Evolutionary conservation across 2,113 vertebrate species (phyloP).

Genomic region (Deroptyus accipitrinus): DNA sequence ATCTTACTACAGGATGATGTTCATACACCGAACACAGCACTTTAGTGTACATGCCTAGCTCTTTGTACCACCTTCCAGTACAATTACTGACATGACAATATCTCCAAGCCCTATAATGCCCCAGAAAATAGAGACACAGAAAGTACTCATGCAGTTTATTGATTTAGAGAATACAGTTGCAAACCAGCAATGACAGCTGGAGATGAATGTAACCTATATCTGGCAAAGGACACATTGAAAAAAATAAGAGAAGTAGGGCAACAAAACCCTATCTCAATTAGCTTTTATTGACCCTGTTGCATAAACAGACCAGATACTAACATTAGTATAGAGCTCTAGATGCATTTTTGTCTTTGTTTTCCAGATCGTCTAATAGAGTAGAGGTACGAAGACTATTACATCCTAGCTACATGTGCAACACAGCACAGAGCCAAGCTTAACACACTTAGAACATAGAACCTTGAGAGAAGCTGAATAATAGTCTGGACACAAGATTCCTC

Average conservation of each 20-base stretch:
- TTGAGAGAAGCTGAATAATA: neutral
- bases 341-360: neutral
- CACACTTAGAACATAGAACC: neutral
- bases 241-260: neutral
- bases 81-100: neutral
- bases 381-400: neutral
- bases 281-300: neutral
- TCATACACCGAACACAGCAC: neutral
- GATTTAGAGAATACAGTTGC: neutral
- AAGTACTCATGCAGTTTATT: neutral
- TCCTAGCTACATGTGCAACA: neutral
- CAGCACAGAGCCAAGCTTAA: neutral
- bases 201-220: neutral
- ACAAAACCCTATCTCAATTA: constrained; percentile 2
- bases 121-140: neutral
- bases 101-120: neutral
- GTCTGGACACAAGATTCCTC: neutral
- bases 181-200: neutral
- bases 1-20: neutral
- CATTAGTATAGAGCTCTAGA: neutral
- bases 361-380: neutral
- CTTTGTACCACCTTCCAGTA: neutral
- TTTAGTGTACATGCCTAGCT: fast-evolving
- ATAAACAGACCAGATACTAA: neutral
- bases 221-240: neutral